Evolutionary conservation across 2,888 invertebrate species (phyloP), one percentile per base, ranked within the genome.

Genomic region (Germaria angustata): DNA sequence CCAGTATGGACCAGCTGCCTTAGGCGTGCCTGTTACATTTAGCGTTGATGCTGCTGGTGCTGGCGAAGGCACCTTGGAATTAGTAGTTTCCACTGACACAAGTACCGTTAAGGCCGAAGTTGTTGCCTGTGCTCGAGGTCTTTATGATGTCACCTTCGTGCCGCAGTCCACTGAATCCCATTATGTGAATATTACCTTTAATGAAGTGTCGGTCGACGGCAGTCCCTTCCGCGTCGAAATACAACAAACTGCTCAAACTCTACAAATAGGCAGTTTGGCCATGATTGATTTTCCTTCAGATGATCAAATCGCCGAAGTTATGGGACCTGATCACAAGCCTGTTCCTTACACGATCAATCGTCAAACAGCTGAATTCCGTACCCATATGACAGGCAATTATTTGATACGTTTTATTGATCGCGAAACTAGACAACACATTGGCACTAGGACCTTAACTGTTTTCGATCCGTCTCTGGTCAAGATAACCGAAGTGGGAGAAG

Each of bases 41-140:
- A 96, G 96, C 86, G 98, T 98, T 39, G 98, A 98, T 91, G 98
- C 98, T 1, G 97, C 97, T 0, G 96, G 97, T 87, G 98, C 98
- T 2, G 98, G 98, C 0, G 97, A 98, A 90, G 98, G 98, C 1
- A 97, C 97, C 0, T 92, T 98, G 3, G 98, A 98, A 88, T 92
- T 98, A 15, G 97, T 98, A 0, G 97, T 98, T 0, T 97, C 97
- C 59, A 98, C 97, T 0, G 94, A 95, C 85, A 96, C 96, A 17
- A 96, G 96, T 68, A 97, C 97, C 2, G 96, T 98, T 2, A 96
- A 98, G 90, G 96, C 96, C 1, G 96, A 96, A 92, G 96, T 96
- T 57, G 93, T 94, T 4, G 97, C 97, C 4, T 96, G 97, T 86
- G 96, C 97, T 2, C 93, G 98, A 28, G 98, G 98, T 0, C 92